These are phyloP conservation scores for Litocranius walleri DNA, from an alignment of 2,113 vertebrate genomes.

Conservation along the genomic window DNA sequence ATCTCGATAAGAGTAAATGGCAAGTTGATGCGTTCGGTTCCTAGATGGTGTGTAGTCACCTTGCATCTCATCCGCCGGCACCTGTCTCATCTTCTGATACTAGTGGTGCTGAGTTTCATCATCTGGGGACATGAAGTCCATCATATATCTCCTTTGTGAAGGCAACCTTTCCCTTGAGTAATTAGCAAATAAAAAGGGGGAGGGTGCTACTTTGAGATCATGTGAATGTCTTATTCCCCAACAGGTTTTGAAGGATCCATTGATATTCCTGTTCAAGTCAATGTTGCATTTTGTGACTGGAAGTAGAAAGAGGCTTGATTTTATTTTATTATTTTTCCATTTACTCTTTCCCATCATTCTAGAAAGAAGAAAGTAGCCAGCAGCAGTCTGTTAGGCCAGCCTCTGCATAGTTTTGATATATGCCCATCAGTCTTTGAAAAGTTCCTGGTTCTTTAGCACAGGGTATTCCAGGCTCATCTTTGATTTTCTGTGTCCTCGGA, in stretches of 20 bases:
- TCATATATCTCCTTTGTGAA: neutral
- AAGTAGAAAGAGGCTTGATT: neutral
- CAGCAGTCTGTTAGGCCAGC: accelerated
- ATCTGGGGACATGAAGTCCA: neutral
- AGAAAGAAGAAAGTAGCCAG: neutral
- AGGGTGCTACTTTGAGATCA: neutral
- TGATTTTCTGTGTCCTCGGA: neutral
- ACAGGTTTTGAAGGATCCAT: neutral
- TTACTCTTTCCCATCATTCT: neutral
- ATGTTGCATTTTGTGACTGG: neutral
- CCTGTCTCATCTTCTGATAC: neutral
- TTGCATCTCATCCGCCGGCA: neutral
- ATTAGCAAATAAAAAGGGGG: neutral
- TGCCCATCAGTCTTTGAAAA: neutral
- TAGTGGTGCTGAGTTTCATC: neutral
- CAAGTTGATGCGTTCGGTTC: neutral
- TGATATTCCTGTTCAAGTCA: neutral
- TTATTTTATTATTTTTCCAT: neutral
- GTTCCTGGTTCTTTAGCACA: neutral
- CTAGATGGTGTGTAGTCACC: neutral
- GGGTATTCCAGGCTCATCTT: neutral
- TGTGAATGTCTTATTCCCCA: neutral
- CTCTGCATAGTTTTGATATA: neutral
- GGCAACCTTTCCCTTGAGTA: neutral
- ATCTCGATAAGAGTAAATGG: neutral